Evolutionary conservation across 1,140 invertebrate genomes (phyloP).

Genomic region (Drosophila varians): DNA sequence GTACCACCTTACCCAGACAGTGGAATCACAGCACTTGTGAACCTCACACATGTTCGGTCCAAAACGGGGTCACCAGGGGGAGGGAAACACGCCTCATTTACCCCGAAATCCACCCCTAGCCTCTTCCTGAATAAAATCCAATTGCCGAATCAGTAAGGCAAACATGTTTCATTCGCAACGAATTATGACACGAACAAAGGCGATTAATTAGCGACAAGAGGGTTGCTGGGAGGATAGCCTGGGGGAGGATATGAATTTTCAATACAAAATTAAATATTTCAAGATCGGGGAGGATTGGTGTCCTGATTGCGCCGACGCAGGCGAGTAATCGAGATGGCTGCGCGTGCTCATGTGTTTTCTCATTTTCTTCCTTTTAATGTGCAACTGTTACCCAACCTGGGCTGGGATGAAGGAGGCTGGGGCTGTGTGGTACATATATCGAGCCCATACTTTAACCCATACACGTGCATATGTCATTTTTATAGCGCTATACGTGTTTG

Average conservation of each 20-base stretch:
- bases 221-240: neutral
- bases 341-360: slow-evolving; percentile 67
- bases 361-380: slow-evolving; percentile 16
- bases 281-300: slow-evolving; percentile 7
- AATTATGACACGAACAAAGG: slow-evolving; percentile 80
- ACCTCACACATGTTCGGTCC: slow-evolving; percentile 67
- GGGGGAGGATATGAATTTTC: slow-evolving; percentile 1
- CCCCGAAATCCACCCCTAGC: slow-evolving; percentile 51
- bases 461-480: slow-evolving; percentile 80
- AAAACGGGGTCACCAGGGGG: slow-evolving; percentile 7
- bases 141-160: slow-evolving; percentile 66
- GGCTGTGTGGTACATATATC: slow-evolving; percentile 11
- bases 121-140: slow-evolving; percentile 32
- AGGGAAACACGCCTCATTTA: slow-evolving; percentile 61
- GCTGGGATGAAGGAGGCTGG: neutral
- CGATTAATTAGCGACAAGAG: slow-evolving; percentile 66
- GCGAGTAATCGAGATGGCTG: slow-evolving; percentile 48
- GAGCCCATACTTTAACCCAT: slow-evolving; percentile 58
- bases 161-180: slow-evolving; percentile 58
- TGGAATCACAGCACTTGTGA: slow-evolving; percentile 65
- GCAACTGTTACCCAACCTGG: slow-evolving; percentile 34
- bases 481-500: slow-evolving; percentile 80
- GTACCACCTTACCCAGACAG: slow-evolving; percentile 52
- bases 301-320: slow-evolving; percentile 19
- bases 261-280: neutral